These are phyloP conservation scores for Melinaea menophilus DNA, from an alignment of 2,888 invertebrate genomes.

Conservation along the genomic window DNA sequence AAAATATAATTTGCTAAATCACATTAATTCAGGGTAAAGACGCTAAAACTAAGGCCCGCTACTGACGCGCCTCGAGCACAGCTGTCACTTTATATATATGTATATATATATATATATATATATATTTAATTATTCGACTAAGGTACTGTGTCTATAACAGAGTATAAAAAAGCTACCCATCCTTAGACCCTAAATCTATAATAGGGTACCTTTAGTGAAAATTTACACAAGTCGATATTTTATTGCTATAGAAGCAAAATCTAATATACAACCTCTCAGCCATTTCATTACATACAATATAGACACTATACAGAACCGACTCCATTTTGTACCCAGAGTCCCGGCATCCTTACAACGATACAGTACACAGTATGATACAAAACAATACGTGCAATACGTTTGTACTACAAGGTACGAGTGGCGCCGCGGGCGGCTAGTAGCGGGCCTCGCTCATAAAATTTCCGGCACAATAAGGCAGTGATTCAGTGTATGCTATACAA, in stretches of 20 bases:
- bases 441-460: slow-evolving; percentile 49
- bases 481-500: slow-evolving; percentile 75
- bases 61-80: slow-evolving; percentile 13
- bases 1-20: slow-evolving; percentile 60
- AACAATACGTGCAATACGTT: slow-evolving; percentile 39
- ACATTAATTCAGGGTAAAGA: slow-evolving; percentile 50
- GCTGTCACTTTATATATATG: slow-evolving; percentile 11
- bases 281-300: slow-evolving; percentile 15
- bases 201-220: slow-evolving; percentile 5
- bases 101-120: slow-evolving; percentile 10
- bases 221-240: slow-evolving; percentile 13
- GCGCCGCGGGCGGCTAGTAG: slow-evolving; percentile 28
- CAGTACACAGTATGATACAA: slow-evolving; percentile 21
- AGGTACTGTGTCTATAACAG: slow-evolving; percentile 19
- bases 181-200: slow-evolving; percentile 11
- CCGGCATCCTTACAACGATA: slow-evolving; percentile 15
- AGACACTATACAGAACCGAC: slow-evolving; percentile 15
- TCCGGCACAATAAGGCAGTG: slow-evolving; percentile 78
- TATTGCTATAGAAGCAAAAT: slow-evolving; percentile 21
- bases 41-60: slow-evolving; percentile 48
- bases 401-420: slow-evolving; percentile 21
- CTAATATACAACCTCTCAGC: slow-evolving; percentile 19
- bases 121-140: slow-evolving; percentile 16
- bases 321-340: slow-evolving; percentile 20
- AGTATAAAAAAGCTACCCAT: slow-evolving; percentile 24